phyloP scores from a whole-genome alignment of 1,140 invertebrate genomes.

The Hyposmocoma kahamanoa region DNA sequence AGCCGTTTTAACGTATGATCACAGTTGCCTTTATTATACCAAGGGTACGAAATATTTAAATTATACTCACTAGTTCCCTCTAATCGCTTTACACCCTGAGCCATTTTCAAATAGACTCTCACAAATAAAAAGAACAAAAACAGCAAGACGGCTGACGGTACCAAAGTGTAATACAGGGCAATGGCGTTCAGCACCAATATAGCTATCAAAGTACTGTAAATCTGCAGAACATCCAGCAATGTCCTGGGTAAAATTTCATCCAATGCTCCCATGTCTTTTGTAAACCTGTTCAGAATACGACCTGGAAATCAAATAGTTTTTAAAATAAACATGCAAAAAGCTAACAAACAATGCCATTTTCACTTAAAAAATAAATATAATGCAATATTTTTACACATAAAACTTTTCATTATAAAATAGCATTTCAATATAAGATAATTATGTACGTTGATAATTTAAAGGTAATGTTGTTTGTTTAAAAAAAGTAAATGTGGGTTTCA shows the following conservation, averaged over 20 bases:
- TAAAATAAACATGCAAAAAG: not conserved
- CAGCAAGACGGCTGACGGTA: slow-evolving; percentile 79
- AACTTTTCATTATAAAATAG: too few relatives aligned
- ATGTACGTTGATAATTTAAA: too few relatives aligned
- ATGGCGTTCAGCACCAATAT: slow-evolving; percentile 80
- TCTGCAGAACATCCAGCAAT: slow-evolving; percentile 85
- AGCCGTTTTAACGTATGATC: too few relatives aligned
- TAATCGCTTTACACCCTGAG: slow-evolving; percentile 89
- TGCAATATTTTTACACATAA: too few relatives aligned
- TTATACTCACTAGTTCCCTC: slow-evolving; percentile 82
- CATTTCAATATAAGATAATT: too few relatives aligned
- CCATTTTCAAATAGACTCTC: slow-evolving; percentile 85
- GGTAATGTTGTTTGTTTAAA: too few relatives aligned
- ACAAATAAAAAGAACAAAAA: slow-evolving; percentile 82
- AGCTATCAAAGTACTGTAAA: slow-evolving; percentile 75
- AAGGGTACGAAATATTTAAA: too few relatives aligned
- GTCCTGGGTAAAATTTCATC: slow-evolving; percentile 90
- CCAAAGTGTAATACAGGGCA: slow-evolving; percentile 82
- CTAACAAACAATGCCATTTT: not conserved
- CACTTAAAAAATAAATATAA: too few relatives aligned
- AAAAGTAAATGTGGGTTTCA: too few relatives aligned
- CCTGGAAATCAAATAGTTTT: slow-evolving; percentile 53
- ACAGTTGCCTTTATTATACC: too few relatives aligned
- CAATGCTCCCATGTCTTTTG: slow-evolving; percentile 84
- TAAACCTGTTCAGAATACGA: slow-evolving; percentile 83